Percentiles rank a stretch among this genome's conserved stretches.
Conservation (phyloP, 2,888 invertebrate genomes). For the Tetragnatha montana region DNA sequence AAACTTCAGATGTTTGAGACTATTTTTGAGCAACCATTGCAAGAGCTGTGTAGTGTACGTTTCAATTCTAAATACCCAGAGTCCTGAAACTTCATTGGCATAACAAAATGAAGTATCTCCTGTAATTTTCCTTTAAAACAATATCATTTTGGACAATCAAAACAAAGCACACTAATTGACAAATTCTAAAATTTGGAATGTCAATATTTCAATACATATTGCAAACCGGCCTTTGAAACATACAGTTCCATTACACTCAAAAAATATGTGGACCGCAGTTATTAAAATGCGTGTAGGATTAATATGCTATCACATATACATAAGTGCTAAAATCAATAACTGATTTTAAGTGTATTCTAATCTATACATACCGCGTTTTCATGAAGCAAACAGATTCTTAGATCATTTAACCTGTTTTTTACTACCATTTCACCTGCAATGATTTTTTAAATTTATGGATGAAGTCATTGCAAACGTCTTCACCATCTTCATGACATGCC, state of each 20-base stretch:
- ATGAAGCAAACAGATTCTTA: background rate
- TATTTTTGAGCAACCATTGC: background rate
- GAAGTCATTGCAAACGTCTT: too few relatives aligned
- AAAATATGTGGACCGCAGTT: background rate
- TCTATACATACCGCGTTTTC: background rate
- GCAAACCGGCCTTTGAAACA: slow-evolving; percentile 36
- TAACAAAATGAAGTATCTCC: too few relatives aligned
- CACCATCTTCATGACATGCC: too few relatives aligned
- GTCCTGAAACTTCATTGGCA: too few relatives aligned
- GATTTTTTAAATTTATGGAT: too few relatives aligned
- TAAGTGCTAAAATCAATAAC: background rate
- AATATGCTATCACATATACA: background rate
- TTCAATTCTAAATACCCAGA: too few relatives aligned
- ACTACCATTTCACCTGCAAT: background rate
- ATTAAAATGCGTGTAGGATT: background rate
- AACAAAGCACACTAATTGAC: background rate
- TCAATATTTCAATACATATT: background rate
- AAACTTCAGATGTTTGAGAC: too few relatives aligned
- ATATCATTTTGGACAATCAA: background rate
- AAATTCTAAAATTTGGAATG: slow-evolving; percentile 2
- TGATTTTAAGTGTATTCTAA: background rate
- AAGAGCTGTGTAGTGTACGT: background rate
- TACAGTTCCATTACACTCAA: slow-evolving; percentile 11
- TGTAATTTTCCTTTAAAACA: too few relatives aligned
- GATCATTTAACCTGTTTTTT: background rate